Conservation (phyloP, 2,888 invertebrate genomes). For the Rhogogaster chlorosoma region DNA sequence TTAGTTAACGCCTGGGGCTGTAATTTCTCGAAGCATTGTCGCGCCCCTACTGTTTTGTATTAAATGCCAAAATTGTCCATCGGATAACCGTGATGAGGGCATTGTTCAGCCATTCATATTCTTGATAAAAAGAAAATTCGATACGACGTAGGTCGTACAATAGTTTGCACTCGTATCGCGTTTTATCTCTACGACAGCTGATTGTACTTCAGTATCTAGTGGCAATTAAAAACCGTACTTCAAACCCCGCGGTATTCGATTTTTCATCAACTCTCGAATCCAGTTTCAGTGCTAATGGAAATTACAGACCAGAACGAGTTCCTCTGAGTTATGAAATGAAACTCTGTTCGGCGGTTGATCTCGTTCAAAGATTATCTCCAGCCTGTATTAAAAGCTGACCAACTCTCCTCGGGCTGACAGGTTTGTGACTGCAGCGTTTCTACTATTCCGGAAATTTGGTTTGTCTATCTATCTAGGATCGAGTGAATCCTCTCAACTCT, state of each 20-base stretch:
- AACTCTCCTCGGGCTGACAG: neutral
- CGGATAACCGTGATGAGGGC: conserved; percentile 66
- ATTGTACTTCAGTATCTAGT: neutral
- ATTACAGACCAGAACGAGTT: neutral
- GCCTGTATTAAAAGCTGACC: neutral
- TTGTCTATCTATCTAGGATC: conserved; percentile 30
- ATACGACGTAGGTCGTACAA: neutral
- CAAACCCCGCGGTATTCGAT: neutral
- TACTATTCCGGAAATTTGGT: conserved; percentile 26
- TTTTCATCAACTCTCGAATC: neutral
- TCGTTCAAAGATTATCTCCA: neutral
- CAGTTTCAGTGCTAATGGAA: neutral
- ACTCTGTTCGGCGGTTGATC: neutral
- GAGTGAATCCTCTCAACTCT: neutral
- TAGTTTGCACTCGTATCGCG: conserved; percentile 14
- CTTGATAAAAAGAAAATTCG: conserved; percentile 18
- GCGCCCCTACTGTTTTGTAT: conserved; percentile 54
- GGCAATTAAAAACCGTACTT: conserved; percentile 31
- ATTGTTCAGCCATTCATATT: conserved; percentile 61
- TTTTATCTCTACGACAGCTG: neutral
- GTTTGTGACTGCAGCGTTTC: neutral
- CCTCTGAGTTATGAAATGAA: neutral
- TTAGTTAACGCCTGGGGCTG: conserved; percentile 39
- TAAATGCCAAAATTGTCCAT: conserved; percentile 65
- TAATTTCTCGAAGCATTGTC: conserved; percentile 40